A percentile compares a stretch with the other conserved stretches of the same genome.
phyloP scores from a whole-genome alignment of 2,888 invertebrate species.

The Ctenicera cuprea region DNA sequence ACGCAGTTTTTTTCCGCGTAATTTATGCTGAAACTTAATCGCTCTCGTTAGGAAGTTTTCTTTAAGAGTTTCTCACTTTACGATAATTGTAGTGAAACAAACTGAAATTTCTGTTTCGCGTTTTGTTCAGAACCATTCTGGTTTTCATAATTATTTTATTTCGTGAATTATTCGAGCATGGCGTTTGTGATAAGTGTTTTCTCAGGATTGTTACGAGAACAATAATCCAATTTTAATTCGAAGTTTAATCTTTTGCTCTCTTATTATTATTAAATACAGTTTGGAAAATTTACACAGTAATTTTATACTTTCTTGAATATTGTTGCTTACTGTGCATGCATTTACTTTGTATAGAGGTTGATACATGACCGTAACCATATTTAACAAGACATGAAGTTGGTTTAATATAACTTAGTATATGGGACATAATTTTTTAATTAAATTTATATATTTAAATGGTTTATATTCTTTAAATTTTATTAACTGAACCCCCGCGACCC shows the following conservation, averaged over 20 bases:
- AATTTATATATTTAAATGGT: no score
- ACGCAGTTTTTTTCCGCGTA: slow-evolving; percentile 5
- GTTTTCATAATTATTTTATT: slow-evolving; percentile 3
- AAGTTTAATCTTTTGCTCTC: neutral
- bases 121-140: neutral
- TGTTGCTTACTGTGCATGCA: neutral
- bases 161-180: slow-evolving; percentile 13
- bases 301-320: no score
- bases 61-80: neutral
- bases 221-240: neutral
- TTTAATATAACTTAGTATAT: no score
- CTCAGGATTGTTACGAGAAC: slow-evolving; percentile 1
- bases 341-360: no score
- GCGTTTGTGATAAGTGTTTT: neutral
- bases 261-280: neutral
- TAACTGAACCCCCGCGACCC: no score
- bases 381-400: no score
- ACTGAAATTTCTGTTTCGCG: slow-evolving; percentile 3
- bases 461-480: no score
- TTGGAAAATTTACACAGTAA: no score
- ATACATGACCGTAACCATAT: no score
- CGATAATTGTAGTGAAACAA: slow-evolving; percentile 1
- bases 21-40: neutral
- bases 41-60: no score
- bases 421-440: no score